These are phyloP conservation scores for Muntiacus muntjak DNA, from an alignment of 2,113 vertebrate genomes.

Conservation along the genomic window DNA sequence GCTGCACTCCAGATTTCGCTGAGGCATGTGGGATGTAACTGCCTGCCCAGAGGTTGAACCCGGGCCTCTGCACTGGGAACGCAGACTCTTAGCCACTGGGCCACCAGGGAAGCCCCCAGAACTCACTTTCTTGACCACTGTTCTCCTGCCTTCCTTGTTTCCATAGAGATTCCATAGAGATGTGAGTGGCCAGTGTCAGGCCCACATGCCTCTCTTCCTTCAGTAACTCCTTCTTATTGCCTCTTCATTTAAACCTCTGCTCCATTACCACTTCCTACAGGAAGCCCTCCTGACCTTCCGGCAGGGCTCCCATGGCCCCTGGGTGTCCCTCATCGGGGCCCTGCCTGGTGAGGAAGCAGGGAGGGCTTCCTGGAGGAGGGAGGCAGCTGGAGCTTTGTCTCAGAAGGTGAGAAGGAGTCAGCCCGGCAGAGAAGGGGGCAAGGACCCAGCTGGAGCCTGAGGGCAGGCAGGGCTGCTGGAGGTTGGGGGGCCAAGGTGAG, in stretches of 20 bases:
- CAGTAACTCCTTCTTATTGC: background rate
- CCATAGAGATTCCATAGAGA: background rate
- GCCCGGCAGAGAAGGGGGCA: accelerated
- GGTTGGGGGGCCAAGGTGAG: too few species aligned
- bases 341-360: background rate
- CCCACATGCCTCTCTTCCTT: background rate
- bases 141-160: accelerated
- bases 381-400: too few species aligned
- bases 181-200: accelerated
- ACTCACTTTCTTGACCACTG: background rate
- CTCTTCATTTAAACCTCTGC: background rate
- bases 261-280: background rate
- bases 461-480: background rate
- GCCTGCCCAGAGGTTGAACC: background rate
- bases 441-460: background rate
- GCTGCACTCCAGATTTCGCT: background rate
- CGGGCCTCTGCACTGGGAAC: background rate
- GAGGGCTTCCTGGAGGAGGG: background rate
- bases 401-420: background rate
- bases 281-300: background rate
- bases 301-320: background rate
- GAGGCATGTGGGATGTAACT: background rate
- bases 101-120: background rate
- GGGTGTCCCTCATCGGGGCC: too few species aligned
- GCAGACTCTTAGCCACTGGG: background rate